Evolutionary conservation across 2,888 invertebrate genomes (phyloP).

Genomic region (Xestia ashworthii): DNA sequence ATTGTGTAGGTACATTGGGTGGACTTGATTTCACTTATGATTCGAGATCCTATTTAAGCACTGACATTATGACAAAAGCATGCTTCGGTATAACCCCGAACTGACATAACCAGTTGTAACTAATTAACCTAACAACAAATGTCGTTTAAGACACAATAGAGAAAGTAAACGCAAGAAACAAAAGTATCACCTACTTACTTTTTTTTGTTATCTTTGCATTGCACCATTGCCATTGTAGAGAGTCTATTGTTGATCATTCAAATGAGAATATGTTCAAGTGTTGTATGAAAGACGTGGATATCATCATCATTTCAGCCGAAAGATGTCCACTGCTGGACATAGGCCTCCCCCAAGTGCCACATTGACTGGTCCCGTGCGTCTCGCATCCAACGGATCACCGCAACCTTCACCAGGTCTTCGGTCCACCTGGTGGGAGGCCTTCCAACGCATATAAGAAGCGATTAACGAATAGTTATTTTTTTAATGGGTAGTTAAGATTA

Average conservation of each 20-base stretch:
- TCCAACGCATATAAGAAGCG: too few species aligned
- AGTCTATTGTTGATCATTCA: slow-evolving; percentile 37
- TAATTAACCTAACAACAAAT: slow-evolving; percentile 55
- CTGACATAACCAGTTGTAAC: slow-evolving; percentile 20
- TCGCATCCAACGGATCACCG: too few species aligned
- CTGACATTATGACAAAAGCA: background rate
- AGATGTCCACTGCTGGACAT: too few species aligned
- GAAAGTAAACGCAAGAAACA: slow-evolving; percentile 55
- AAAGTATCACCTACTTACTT: slow-evolving; percentile 47
- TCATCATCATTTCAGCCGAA: too few species aligned
- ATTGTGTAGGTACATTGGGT: too few species aligned
- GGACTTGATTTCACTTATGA: too few species aligned
- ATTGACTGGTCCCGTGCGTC: too few species aligned
- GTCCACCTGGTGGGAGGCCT: too few species aligned
- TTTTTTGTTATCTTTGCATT: slow-evolving; percentile 34
- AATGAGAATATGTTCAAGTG: background rate
- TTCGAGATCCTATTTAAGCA: background rate
- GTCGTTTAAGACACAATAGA: slow-evolving; percentile 53
- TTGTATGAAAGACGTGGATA: slow-evolving; percentile 1
- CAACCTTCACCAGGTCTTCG: too few species aligned
- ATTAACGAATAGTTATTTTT: too few species aligned
- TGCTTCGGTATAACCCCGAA: background rate
- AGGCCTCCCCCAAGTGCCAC: too few species aligned
- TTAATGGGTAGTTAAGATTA: too few species aligned
- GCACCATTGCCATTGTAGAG: slow-evolving; percentile 34